Evolutionary conservation across 2,797 vertebrate genomes (phyloP), one percentile per base, ranked within the genome.

Genomic region (Poeciliopsis turneri): DNA sequence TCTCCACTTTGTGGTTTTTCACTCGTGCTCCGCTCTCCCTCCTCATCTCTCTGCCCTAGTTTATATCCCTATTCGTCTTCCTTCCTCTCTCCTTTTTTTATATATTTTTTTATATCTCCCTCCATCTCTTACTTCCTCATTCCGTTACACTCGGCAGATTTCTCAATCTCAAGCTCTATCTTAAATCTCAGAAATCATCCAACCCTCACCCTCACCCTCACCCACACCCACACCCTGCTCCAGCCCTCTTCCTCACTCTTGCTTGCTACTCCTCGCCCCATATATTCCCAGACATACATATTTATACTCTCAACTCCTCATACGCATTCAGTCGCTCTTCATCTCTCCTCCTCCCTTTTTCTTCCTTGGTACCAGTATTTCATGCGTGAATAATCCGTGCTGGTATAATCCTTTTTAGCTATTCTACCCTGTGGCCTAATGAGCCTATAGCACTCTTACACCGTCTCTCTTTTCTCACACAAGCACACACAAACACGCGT

Each of bases 391-490:
- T 92, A 94, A 93, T 92, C 92, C 89, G 88, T 86, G 83, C 78
- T 79, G 28, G 82, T 86, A 74, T 92, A 92, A 93, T 93, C 92
- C 93, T 72, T 92, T 79, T 94, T 91, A 91, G 90, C 87, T 66
- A 88, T 89, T 93, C 90, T 93, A 86, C 89, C 86, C 86, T 87
- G 83, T 88, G 85, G 90, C 82, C 85, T 93, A 92, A 92, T 93
- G 86, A 92, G 89, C 81, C 87, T 85, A 87, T 87, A 89, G 87
- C 83, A 0, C 79, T 80, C 84, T 80, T n/a, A 68, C 82, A 55
- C 82, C 55, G 41, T 69, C 79, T 74, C 76, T 74, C 78, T 69
- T 16, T 3, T 70, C 36, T 43, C 46, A 74, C 82, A 66, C 28
- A 75, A 78, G 82, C 75, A 66, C 71, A 83, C 64, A 72, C 45